Percentiles rank a stretch among this genome's conserved stretches.
Evolutionary conservation across 1,140 invertebrate species (phyloP).

Genomic region (Neodiprion fabricii): DNA sequence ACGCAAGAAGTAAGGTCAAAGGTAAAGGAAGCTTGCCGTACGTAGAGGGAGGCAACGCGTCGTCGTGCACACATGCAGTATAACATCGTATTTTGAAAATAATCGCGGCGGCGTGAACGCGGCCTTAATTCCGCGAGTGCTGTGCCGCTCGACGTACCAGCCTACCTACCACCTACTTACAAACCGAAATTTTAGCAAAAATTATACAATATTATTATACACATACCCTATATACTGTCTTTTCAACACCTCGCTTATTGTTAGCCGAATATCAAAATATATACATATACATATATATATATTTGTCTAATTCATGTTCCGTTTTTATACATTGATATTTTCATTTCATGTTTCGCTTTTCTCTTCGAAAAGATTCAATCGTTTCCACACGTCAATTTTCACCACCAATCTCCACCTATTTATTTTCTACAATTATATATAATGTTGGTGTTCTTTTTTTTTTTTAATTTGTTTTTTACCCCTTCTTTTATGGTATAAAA

Average conservation of each 20-base stretch:
- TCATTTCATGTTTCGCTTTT: too few relatives aligned
- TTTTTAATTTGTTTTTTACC: too few relatives aligned
- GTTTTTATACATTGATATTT: too few relatives aligned
- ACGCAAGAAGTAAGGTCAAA: slow-evolving; percentile 55
- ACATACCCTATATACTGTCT: neutral
- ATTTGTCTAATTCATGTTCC: neutral
- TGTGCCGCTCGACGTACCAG: slow-evolving; percentile 10
- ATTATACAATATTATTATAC: neutral
- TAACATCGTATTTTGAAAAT: slow-evolving; percentile 19
- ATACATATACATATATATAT: neutral
- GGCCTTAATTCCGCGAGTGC: slow-evolving; percentile 26
- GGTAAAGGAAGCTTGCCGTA: slow-evolving; percentile 1
- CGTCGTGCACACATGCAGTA: neutral
- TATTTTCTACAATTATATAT: neutral
- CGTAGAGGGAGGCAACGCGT: neutral
- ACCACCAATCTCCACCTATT: neutral
- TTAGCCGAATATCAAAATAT: slow-evolving; percentile 1
- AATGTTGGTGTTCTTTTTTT: too few relatives aligned
- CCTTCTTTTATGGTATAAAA: too few relatives aligned
- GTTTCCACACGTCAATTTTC: neutral
- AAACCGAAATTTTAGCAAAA: neutral
- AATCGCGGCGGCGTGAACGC: slow-evolving; percentile 35
- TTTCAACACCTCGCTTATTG: slow-evolving; percentile 1
- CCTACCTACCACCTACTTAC: neutral
- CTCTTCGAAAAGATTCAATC: too few relatives aligned